Evolutionary conservation across 2,888 invertebrate genomes (phyloP).

Genomic region (Watsonalla binaria): DNA sequence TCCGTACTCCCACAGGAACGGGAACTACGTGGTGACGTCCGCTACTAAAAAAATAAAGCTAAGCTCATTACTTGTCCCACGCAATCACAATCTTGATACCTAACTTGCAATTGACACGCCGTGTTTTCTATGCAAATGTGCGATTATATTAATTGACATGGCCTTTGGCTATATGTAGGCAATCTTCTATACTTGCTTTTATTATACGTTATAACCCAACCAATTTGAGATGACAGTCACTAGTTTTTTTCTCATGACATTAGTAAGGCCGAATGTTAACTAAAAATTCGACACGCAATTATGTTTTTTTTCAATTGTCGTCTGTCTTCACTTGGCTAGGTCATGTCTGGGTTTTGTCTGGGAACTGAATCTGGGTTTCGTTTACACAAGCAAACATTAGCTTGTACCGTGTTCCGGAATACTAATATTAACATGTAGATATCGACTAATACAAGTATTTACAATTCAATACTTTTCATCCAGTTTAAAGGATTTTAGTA

Average conservation of each 20-base stretch:
- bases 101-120: conserved; percentile 38
- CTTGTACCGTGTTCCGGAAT: no score
- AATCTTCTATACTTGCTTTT: neutral
- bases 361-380: neutral
- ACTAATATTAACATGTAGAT: no score
- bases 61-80: conserved; percentile 21
- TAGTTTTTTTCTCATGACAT: neutral
- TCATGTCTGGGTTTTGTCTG: neutral
- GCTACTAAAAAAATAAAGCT: no score
- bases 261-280: neutral
- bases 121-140: conserved; percentile 51
- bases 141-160: conserved; percentile 47
- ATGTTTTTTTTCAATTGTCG: neutral
- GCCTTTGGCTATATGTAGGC: conserved; percentile 24
- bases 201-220: neutral
- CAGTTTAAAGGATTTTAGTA: no score
- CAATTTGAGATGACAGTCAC: neutral
- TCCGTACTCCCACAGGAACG: no score
- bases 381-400: neutral
- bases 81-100: conserved; percentile 19
- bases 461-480: no score
- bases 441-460: no score
- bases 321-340: neutral
- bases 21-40: no score
- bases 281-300: neutral